Percentiles rank a stretch among this genome's conserved stretches.
Conservation (phyloP, 2,888 invertebrate genomes). For the Erannis defoliaria region DNA sequence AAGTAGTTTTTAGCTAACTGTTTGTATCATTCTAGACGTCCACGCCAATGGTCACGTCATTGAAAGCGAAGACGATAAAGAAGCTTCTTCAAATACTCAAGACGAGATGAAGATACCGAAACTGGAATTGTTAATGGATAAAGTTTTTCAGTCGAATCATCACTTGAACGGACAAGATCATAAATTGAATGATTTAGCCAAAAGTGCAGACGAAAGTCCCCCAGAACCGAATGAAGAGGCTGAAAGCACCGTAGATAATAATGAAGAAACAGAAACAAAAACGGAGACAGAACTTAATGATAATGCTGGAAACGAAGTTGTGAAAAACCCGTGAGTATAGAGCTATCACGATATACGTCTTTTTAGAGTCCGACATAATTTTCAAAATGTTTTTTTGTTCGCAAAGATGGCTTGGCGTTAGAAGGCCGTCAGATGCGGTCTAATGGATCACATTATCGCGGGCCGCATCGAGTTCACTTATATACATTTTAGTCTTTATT, state of each 20-base stretch:
- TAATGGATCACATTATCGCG: no score
- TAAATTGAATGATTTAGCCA: slow-evolving; percentile 16
- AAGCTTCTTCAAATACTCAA: slow-evolving; percentile 32
- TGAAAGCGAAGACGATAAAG: slow-evolving; percentile 36
- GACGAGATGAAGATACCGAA: slow-evolving; percentile 60
- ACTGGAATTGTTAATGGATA: slow-evolving; percentile 71
- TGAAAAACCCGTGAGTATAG: slow-evolving; percentile 29
- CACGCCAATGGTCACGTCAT: slow-evolving; percentile 44
- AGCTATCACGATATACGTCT: no score
- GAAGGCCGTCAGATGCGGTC: no score
- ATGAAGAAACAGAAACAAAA: slow-evolving; percentile 16
- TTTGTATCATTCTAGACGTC: slow-evolving; percentile 38
- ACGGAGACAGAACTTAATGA: slow-evolving; percentile 25
- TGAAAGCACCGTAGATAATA: slow-evolving; percentile 19
- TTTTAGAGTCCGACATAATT: no score
- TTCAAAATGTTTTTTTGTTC: background rate
- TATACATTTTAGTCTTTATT: no score
- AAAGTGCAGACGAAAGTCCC: slow-evolving; percentile 6
- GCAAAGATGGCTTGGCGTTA: no score
- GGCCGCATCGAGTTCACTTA: no score
- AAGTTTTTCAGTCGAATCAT: slow-evolving; percentile 58
- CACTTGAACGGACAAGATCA: slow-evolving; percentile 33
- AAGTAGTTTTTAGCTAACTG: no score
- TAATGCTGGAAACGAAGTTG: slow-evolving; percentile 12
- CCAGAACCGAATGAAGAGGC: slow-evolving; percentile 27